Evolutionary conservation across 2,113 vertebrate genomes (phyloP).

Genomic region (Ammodytes marinus): DNA sequence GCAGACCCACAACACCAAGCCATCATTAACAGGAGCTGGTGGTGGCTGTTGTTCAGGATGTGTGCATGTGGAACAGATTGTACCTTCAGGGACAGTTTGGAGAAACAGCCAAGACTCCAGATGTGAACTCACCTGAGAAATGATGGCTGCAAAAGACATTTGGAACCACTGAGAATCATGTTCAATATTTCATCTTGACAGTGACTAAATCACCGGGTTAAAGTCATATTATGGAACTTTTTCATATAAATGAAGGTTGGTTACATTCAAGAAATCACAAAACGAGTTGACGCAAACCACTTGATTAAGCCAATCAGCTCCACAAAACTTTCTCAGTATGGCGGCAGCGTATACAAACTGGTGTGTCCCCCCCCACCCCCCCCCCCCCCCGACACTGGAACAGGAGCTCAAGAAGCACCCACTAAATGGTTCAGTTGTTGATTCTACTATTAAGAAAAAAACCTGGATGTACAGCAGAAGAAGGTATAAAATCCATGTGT

Average conservation of each 20-base stretch:
- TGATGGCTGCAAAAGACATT: background rate
- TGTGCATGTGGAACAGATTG: conserved; percentile 30
- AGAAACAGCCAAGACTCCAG: conserved; percentile 7
- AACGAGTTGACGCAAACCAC: no score
- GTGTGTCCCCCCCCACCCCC: no score
- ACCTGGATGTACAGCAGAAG: no score
- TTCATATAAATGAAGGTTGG: background rate
- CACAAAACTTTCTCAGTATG: no score
- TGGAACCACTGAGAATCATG: background rate
- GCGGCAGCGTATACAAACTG: no score
- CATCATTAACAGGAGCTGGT: conserved; percentile 16
- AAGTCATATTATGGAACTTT: background rate
- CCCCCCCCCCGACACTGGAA: no score
- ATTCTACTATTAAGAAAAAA: no score
- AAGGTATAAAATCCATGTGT: no score
- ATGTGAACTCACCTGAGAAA: conserved; percentile 8
- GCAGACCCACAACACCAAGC: conserved; percentile 1
- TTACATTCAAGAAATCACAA: no score
- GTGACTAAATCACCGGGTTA: background rate
- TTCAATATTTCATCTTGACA: background rate
- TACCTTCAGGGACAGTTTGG: background rate
- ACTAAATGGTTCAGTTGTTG: no score
- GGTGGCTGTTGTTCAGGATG: conserved; percentile 25
- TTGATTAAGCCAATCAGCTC: no score
- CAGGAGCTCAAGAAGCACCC: no score